phyloP scores from a whole-genome alignment of 2,113 vertebrate genomes.

The Trogon surrucura region DNA sequence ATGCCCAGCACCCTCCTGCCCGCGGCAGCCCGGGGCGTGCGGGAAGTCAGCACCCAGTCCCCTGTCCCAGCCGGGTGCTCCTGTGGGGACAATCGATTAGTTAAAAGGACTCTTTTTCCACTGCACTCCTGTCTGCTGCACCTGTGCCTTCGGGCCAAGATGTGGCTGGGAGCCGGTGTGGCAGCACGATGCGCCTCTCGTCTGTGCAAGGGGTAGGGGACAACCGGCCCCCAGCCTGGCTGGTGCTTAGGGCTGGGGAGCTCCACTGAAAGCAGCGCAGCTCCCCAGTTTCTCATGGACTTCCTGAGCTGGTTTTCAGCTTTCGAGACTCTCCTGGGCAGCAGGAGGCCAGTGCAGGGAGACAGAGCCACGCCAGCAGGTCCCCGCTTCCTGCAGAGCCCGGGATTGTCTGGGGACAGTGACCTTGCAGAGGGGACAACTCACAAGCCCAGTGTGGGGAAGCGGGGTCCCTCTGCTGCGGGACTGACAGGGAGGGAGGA shows the following conservation, averaged over 20 bases:
- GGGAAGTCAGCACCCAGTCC: background rate
- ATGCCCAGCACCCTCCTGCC: background rate
- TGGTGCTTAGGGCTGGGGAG: accelerated
- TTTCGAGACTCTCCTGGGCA: background rate
- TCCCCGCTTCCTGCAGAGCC: accelerated
- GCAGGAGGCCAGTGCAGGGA: background rate
- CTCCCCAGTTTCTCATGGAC: background rate
- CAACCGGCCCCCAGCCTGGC: accelerated
- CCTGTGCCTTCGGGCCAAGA: background rate
- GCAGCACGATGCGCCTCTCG: accelerated
- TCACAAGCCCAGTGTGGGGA: accelerated
- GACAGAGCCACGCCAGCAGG: background rate
- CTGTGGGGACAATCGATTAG: accelerated
- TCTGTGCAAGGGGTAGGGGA: background rate
- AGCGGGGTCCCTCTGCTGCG: background rate
- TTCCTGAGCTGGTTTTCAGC: background rate
- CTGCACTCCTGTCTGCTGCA: background rate
- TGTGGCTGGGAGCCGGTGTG: accelerated
- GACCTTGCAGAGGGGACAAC: background rate
- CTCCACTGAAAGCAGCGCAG: accelerated
- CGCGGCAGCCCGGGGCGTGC: accelerated
- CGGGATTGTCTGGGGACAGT: background rate
- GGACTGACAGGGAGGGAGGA: background rate
- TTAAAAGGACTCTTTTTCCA: background rate
- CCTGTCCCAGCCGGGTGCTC: accelerated